Evolutionary conservation across 1,140 invertebrate genomes (phyloP), one percentile per base, ranked within the genome.

Genomic region (Sycophila sp.): DNA sequence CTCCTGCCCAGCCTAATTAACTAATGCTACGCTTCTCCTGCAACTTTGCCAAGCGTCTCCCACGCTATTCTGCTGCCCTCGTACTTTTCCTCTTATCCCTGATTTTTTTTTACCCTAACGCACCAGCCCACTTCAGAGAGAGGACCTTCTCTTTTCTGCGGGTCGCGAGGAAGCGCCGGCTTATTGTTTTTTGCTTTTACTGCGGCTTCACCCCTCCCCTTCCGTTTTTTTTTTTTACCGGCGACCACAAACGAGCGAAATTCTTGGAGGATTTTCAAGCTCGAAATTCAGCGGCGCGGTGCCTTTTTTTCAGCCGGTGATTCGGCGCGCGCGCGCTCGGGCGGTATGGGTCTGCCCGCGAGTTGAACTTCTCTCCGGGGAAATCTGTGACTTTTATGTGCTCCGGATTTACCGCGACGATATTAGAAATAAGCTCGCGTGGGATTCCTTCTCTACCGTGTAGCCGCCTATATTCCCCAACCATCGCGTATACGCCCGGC

Each of bases 1-100:
- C 81, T 80, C 77, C 80, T 81, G 80, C 75, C 75, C 79, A 82
- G 78, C 76, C 78, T 82, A 82, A 83, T 83, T 82, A 82, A 81
- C 81, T 81, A 80, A 82, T 82, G 81, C 77, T 76, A 34, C 38
- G 38, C 24, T 65, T 11, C 13, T 15, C 26, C 8, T 36, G 2
- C 30, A 13, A 34, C 10, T 28, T 26, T 56, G 19, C 45, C 7
- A 26, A 22, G 17, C 7, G 1, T 28, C 8, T 47, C 2, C n/a
- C 7, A 15, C 10, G 26, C 2, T 32, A 0, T 34, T 30, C 28
- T 62, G n/a, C 40, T 42, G n/a, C 36, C 13, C 11, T 40, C 38
- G 11, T 40, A 40, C 19, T 45, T 7, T 45, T 19, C n/a, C 4
- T 17, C 42, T 47, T 47, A 47, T 6, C 17, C n/a, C 3, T 7